Base-by-base conservation (phyloP, 2,888 invertebrate genomes). In the Melipona bicolor region DNA sequence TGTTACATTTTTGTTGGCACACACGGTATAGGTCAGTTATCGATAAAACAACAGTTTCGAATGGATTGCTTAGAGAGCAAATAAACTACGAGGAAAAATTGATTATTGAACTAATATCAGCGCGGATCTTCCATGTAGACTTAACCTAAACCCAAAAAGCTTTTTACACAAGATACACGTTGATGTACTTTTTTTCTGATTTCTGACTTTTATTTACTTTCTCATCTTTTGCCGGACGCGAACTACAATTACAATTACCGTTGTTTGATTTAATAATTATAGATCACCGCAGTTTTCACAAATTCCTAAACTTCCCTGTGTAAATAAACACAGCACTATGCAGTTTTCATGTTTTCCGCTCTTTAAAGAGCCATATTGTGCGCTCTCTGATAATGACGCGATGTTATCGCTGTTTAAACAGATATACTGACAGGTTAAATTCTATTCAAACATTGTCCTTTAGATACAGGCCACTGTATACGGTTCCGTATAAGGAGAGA, bases 1-100 rank as follows among this genome's bases (percentile, higher is more conserved):
- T n/a, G 65, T 36, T 65, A 65, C n/a, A 69, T 52, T 69, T 69
- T 69, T 69, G 52, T 69, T 69, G 21, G 52, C 13, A 52, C 27
- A 69, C n/a, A 13, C 21, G 15, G 69, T 69, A 21, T 5, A 6
- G 52, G 36, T 69, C 68, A 52, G 69, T 52, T 52, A 50, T 69
- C 27, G 52, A 52, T 52, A 27, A 27, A 69, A 52, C 21, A 52
- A 69, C 32, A 21, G 2, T 50, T 13, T 13, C 15, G 19, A 32
- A 69, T 71, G 36, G 13, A 50, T n/a, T 24, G 56, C 21, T 71
- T 71, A 11, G 52, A 56, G n/a, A 59, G 71, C 36, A 71, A 71
- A 69, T 69, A 69, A 69, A 69, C 69, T 24, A 52, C 0, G 6
- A 24, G 21, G 21, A 27, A 69, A 69, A 69, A 69, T 21, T 3